Base-by-base conservation (phyloP, 2,113 vertebrate species). In the Chelonoidis abingdonii region DNA sequence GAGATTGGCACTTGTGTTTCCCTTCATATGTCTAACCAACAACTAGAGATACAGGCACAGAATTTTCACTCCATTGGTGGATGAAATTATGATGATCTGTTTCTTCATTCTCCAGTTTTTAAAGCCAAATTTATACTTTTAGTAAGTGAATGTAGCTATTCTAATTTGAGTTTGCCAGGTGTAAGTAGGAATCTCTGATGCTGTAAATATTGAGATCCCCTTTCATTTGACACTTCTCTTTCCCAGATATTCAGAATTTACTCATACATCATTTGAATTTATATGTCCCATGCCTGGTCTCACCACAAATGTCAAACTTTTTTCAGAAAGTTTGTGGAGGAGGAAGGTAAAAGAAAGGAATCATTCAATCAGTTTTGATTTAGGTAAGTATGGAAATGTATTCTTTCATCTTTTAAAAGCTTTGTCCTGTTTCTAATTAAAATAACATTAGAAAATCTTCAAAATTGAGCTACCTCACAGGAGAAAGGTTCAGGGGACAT, bases 161-260 rank as follows among this genome's bases (percentile, higher is more conserved):
- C 31, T n/a, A 16, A 19, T n/a, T n/a, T n/a, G 35, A 69, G 8
- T 69, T 69, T 16, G 83, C 47, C 6, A 76, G 14, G n/a, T 81
- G 2, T 3, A 65, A 56, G 91, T 1, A 8, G 85, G 8, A 29
- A 85, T 9, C 19, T 87, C 24, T 9, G 62, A 41, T 93, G 84
- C 52, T 50, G 5, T 84, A 85, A 81, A 83, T 13, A n/a, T 59
- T 93, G 54, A 86, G 90, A 89, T 44, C 24, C 3, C 2, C 49
- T 87, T 29, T 93, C 17, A 65, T 93, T 90, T 83, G 10, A 94
- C 94, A 89, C 27, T 19, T 84, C 38, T 93, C 10, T 91, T 93
- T 38, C n/a, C 65, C 65, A 72, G n/a, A 72, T 38, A 72, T 17
- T 38, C 35, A 72, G 65, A 72, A 38, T 72, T 72, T 72, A 72